Base-by-base conservation (phyloP, 2,113 vertebrate genomes). In the Antechinus flavipes region DNA sequence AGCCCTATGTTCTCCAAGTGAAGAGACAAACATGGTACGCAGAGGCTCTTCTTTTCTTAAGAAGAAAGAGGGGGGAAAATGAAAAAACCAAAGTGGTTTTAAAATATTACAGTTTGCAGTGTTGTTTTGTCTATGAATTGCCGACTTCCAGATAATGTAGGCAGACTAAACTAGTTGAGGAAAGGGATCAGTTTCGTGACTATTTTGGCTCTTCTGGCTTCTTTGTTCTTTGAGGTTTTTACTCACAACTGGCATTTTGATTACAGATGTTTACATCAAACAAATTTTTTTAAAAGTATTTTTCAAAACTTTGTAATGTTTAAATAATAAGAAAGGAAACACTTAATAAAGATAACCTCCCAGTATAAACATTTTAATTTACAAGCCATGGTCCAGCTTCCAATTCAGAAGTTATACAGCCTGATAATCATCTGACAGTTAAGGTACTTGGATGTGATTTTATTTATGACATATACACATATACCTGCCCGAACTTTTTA, bases 21-120 rank as follows among this genome's bases (percentile, higher is more conserved):
- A 98, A 98, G 98, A 98, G 97, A 98, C 98, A 97, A 98, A 98
- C 98, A 97, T 61, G 96, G 93, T 92, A 96, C 98, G 96, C 84
- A 97, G 97, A 94, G 61, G 93, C 90, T 91, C 94, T 89, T 93
- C 52, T 89, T 95, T 97, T 96, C 90, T 97, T 97, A 90, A 97
- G 95, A 91, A 97, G 97, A 96, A 84, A 95, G 92, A 89, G 26
- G 26, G 46, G 90, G 95, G 54, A 97, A 61, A 98, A 46, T 84
- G 91, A 92, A 97, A 94, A 89, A 94, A 25, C 1, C 94, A 90
- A 52, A 93, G 58, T 49, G 49, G 56, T 93, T 97, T 98, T 96
- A 97, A 97, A 92, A 93, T 94, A 94, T 95, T 97, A 94, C 68
- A 97, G 56, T 35, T 96, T 84, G 93, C 54, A 19, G 54, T 92